Percentiles rank a stretch among this genome's conserved stretches.
These are phyloP conservation scores for Ecliptopera silaceata DNA, from an alignment of 2,888 invertebrate species.

Conservation along the genomic window DNA sequence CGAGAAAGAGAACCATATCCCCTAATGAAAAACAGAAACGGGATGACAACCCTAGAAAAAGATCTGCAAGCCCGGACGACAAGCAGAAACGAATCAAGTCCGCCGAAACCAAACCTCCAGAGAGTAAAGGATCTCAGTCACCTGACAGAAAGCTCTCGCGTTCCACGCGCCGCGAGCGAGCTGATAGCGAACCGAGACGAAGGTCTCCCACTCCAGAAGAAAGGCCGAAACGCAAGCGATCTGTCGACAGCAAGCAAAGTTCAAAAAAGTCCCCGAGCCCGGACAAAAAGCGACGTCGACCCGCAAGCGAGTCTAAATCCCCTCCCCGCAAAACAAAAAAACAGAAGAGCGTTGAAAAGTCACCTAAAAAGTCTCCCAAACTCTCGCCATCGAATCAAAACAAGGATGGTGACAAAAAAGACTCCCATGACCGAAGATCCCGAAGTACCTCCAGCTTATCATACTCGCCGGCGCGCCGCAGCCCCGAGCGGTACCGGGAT, in stretches of 20 bases:
- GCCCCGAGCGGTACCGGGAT: conserved; percentile 87
- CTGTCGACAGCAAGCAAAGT: conserved; percentile 11
- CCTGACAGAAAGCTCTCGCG: conserved; percentile 9
- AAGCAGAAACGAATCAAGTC: conserved; percentile 25
- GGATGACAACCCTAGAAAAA: conserved; percentile 20
- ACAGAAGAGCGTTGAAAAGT: conserved; percentile 51
- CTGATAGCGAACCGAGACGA: conserved; percentile 4
- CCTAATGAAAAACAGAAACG: conserved; percentile 4
- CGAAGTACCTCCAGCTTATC: conserved; percentile 84
- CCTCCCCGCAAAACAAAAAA: conserved; percentile 53
- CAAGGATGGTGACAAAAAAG: conserved; percentile 46
- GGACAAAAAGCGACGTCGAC: conserved; percentile 40
- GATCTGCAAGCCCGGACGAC: conserved; percentile 28
- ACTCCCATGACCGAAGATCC: conserved; percentile 62
- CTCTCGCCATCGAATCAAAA: conserved; percentile 46
- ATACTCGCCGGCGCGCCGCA: conserved; percentile 86
- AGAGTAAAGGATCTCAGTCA: conserved; percentile 10
- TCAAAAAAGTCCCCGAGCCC: conserved; percentile 52
- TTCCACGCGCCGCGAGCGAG: conserved; percentile 2
- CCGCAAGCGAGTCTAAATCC: conserved; percentile 58
- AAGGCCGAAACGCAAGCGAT: conserved; percentile 22
- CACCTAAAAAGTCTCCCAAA: conserved; percentile 50
- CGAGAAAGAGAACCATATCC: conserved; percentile 8
- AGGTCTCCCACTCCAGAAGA: conserved; percentile 16
- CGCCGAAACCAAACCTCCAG: conserved; percentile 14